phyloP scores from a whole-genome alignment of 2,113 vertebrate genomes.

The Leucopsar rothschildi region DNA sequence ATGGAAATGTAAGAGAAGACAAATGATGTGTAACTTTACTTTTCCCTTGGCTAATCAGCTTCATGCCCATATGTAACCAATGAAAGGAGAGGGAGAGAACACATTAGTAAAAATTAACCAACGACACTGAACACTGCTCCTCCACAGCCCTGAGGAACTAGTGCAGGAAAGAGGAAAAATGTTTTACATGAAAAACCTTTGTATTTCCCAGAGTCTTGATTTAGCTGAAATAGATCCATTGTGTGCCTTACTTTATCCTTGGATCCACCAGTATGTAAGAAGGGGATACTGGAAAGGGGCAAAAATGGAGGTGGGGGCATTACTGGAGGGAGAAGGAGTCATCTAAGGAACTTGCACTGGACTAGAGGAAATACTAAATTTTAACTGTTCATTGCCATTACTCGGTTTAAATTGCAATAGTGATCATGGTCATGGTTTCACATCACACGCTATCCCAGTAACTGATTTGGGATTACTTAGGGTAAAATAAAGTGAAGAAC shows the following conservation, averaged over 20 bases:
- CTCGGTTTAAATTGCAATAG: not conserved
- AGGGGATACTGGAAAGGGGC: not conserved
- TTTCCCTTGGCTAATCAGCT: conserved; percentile 12
- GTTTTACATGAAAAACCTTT: not conserved
- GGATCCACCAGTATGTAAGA: not conserved
- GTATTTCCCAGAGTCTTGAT: not conserved
- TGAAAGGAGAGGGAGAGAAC: not conserved
- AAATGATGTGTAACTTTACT: conserved; percentile 34
- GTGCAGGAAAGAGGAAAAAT: not conserved
- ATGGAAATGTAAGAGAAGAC: conserved; percentile 30
- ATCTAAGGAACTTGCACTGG: not conserved
- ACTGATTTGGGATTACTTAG: not conserved
- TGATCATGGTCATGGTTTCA: not conserved
- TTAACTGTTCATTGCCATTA: not conserved
- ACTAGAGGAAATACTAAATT: not conserved
- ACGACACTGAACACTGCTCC: not conserved
- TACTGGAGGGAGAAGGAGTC: not conserved
- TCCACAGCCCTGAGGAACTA: not conserved
- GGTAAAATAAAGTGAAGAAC: not conserved
- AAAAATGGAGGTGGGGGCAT: not conserved
- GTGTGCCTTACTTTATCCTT: not conserved
- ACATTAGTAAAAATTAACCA: conserved; percentile 20
- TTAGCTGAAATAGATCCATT: not conserved
- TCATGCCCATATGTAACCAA: not conserved
- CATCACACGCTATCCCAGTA: not conserved